Conservation (phyloP, 2,888 invertebrate species). For the Scrobipalpa atriplicella region DNA sequence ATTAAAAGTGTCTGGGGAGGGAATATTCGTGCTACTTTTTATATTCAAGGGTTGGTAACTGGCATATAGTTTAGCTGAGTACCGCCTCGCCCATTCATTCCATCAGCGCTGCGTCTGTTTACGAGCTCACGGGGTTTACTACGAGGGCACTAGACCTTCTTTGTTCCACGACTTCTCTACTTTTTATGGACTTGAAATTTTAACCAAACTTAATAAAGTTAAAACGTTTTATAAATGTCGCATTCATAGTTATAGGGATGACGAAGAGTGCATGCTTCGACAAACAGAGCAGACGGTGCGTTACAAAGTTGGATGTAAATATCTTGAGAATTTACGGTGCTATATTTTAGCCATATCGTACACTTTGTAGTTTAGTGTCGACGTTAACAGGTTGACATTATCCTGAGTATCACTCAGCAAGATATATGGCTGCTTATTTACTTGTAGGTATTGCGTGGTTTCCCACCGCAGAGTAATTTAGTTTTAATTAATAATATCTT, state of each 20-base stretch:
- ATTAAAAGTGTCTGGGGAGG: constrained; percentile 60
- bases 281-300: constrained; percentile 10
- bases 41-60: constrained; percentile 47
- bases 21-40: constrained; percentile 47
- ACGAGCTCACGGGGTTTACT: constrained; percentile 65
- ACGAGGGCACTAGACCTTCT: constrained; percentile 62
- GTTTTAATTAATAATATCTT: constrained; percentile 21
- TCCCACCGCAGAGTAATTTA: constrained; percentile 11
- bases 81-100: constrained; percentile 48
- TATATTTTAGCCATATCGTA: not conserved
- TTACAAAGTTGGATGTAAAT: constrained; percentile 13
- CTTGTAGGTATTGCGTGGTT: constrained; percentile 1
- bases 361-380: constrained; percentile 9
- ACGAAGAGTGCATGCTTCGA: not conserved
- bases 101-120: constrained; percentile 60
- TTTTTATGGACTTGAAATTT: constrained; percentile 57
- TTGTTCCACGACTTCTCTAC: constrained; percentile 59
- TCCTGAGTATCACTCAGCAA: constrained; percentile 3
- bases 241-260: too few species aligned
- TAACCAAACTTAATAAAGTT: constrained; percentile 56
- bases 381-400: constrained; percentile 12
- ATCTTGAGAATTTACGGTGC: constrained; percentile 17
- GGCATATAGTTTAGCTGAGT: constrained; percentile 45
- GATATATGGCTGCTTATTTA: constrained; percentile 10
- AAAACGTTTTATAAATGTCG: constrained; percentile 38